phyloP scores from a whole-genome alignment of 2,113 vertebrate genomes.

The Lanius ludovicianus region DNA sequence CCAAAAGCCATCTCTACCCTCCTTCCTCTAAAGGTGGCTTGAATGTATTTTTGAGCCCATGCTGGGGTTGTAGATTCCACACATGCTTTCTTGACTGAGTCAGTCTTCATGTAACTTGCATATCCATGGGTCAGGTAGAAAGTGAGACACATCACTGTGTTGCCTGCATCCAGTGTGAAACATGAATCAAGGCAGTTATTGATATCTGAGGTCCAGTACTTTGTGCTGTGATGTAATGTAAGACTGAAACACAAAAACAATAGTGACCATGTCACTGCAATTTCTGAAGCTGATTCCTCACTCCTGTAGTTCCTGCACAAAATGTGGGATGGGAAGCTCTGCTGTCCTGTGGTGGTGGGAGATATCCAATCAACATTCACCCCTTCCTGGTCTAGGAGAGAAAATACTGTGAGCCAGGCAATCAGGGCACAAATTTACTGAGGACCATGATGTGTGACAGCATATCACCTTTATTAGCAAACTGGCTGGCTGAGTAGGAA shows the following conservation, averaged over 20 bases:
- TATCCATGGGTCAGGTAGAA: slow-evolving; percentile 9
- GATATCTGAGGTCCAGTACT: neutral
- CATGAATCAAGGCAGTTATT: neutral
- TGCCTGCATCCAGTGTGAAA: neutral
- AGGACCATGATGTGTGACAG: neutral
- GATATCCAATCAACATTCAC: neutral
- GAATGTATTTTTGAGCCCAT: neutral
- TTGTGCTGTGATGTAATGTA: neutral
- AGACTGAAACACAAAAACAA: neutral
- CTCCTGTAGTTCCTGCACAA: neutral
- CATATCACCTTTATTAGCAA: neutral
- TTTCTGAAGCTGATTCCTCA: neutral
- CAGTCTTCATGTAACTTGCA: neutral
- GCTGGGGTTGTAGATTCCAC: neutral
- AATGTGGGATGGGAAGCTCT: neutral
- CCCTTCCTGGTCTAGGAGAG: neutral
- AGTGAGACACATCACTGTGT: neutral
- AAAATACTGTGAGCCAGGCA: neutral
- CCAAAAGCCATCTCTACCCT: neutral
- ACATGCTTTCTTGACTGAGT: neutral
- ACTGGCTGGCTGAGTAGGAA: neutral
- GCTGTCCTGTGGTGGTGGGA: neutral
- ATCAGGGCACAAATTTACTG: neutral
- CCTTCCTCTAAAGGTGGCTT: slow-evolving; percentile 10
- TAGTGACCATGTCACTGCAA: neutral